Conservation (phyloP, 2,113 vertebrate genomes). For the Nestor notabilis region DNA sequence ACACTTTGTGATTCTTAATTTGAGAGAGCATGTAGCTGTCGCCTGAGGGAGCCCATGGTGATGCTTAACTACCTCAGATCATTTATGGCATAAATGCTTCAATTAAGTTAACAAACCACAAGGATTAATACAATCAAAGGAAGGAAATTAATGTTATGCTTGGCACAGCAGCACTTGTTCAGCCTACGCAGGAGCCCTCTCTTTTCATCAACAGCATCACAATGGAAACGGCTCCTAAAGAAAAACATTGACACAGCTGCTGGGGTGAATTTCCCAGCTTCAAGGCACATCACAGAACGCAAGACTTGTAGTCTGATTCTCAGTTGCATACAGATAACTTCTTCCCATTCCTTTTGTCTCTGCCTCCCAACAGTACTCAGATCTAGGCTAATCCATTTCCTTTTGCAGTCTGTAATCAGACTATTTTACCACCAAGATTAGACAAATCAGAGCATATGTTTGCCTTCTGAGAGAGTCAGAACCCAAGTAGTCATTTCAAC, state of each 20-base stretch:
- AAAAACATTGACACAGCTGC: not conserved
- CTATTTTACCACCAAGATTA: not conserved
- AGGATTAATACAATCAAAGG: constrained; percentile 10
- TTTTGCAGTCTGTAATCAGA: not conserved
- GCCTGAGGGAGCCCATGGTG: not conserved
- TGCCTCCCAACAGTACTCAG: not conserved
- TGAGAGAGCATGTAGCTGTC: not conserved
- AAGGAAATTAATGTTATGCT: not conserved
- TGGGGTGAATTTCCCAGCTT: not conserved
- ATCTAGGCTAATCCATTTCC: not conserved
- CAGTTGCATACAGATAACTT: not conserved
- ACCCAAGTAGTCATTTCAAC: fast-evolving
- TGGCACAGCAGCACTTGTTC: not conserved
- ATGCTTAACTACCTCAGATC: not conserved
- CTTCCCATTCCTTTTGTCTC: not conserved
- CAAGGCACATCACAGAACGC: not conserved
- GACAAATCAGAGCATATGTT: not conserved
- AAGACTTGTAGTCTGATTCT: not conserved
- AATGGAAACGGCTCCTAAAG: not conserved
- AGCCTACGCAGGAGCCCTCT: not conserved
- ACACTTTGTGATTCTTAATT: not conserved
- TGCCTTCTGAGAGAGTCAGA: not conserved
- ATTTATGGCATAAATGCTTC: not conserved
- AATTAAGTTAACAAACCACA: constrained; percentile 38
- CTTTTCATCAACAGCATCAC: not conserved